These are phyloP conservation scores for Lepidocyrtinus sp. DNA, from an alignment of 2,888 invertebrate genomes.

Conservation along the genomic window DNA sequence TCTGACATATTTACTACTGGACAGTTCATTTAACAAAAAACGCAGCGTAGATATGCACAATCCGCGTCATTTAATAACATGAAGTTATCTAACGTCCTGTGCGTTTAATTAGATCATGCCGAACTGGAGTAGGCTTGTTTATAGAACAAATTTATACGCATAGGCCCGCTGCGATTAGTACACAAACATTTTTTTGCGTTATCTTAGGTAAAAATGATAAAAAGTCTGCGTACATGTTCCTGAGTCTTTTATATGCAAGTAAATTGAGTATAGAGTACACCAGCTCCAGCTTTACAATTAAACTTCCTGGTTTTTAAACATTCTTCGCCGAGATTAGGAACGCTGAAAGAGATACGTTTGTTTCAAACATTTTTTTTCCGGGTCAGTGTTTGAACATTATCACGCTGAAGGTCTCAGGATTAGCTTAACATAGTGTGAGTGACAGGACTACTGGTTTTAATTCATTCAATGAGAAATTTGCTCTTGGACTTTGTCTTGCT, in stretches of 20 bases:
- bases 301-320: slow-evolving; percentile 7
- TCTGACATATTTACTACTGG: no score
- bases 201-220: background rate
- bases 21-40: no score
- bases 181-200: background rate
- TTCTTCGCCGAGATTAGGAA: background rate
- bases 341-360: background rate
- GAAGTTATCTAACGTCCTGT: no score
- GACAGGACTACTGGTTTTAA: no score
- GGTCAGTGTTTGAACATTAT: background rate
- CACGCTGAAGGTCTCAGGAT: background rate
- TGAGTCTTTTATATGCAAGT: background rate
- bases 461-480: no score
- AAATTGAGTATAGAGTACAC: background rate
- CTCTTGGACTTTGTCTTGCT: no score
- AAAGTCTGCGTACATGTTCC: background rate
- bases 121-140: no score
- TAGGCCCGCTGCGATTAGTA: no score
- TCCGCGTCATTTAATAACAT: no score
- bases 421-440: background rate
- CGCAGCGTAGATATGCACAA: no score
- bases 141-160: no score
- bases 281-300: background rate
- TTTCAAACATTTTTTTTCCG: slow-evolving; percentile 3
- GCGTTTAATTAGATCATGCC: no score